phyloP scores from a whole-genome alignment of 2,113 vertebrate species.

The Lipophrys pholis region DNA sequence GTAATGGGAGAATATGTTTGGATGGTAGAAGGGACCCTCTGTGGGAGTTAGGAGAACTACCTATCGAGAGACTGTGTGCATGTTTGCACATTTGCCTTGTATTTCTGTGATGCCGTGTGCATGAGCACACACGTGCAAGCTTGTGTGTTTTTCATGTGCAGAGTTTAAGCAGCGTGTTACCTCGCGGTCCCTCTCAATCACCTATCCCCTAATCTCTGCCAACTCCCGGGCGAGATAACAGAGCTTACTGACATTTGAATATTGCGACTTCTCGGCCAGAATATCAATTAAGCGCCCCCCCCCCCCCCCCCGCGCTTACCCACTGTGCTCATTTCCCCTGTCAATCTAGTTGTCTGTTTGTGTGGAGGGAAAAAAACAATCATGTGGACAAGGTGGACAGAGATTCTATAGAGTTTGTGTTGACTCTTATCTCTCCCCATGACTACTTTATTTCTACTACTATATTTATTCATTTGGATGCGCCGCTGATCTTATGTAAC shows the following conservation, averaged over 20 bases:
- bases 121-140: conserved; percentile 40
- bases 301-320: conserved; percentile 5
- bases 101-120: not conserved
- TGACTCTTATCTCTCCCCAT: not conserved
- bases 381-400: not conserved
- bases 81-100: not conserved
- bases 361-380: not conserved
- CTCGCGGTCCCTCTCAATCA: conserved; percentile 43
- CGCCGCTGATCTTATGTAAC: conserved; percentile 37
- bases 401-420: conserved; percentile 10
- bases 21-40: no score
- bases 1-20: no score
- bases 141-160: conserved; percentile 10
- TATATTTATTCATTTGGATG: not conserved
- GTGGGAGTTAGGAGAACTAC: not conserved
- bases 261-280: conserved; percentile 54
- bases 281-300: conserved; percentile 63
- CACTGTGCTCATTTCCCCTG: conserved; percentile 17
- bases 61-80: not conserved
- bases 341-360: conserved; percentile 16
- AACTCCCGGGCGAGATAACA: conserved; percentile 65
- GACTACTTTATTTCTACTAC: no score
- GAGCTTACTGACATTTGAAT: conserved; percentile 69
- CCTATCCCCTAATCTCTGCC: conserved; percentile 67
- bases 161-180: conserved; percentile 47